A percentile compares a stretch with the other conserved stretches of the same genome.
Evolutionary conservation across 1,140 invertebrate genomes (phyloP).

Genomic region (Hyposmocoma kahamanoa): DNA sequence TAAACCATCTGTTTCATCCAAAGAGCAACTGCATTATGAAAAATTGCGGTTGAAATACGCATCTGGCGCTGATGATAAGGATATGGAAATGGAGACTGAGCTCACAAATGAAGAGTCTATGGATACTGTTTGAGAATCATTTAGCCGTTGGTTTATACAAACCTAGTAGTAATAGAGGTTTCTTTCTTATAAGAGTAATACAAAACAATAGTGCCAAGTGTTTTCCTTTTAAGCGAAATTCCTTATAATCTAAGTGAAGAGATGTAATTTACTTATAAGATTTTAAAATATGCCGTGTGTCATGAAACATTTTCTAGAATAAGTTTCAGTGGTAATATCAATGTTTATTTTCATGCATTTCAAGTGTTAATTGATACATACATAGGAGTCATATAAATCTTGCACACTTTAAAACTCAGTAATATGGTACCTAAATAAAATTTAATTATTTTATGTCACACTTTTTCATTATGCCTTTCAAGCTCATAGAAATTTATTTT

Average conservation of each 20-base stretch:
- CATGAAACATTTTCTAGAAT: too few relatives aligned
- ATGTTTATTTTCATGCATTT: neutral
- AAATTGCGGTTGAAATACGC: conserved; percentile 74
- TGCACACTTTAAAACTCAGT: conserved; percentile 32
- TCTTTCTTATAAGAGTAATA: conserved; percentile 22
- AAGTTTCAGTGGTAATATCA: too few relatives aligned
- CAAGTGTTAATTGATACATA: conserved; percentile 18
- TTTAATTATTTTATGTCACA: too few relatives aligned
- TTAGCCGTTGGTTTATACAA: conserved; percentile 27
- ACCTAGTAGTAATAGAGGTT: conserved; percentile 17
- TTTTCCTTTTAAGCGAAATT: conserved; percentile 15
- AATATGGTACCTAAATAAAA: conserved; percentile 16
- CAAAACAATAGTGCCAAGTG: conserved; percentile 36
- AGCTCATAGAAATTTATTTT: too few relatives aligned
- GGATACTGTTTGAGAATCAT: conserved; percentile 61
- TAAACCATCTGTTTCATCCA: conserved; percentile 85
- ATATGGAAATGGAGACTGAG: conserved; percentile 72
- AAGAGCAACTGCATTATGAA: conserved; percentile 79
- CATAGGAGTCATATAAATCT: conserved; percentile 24
- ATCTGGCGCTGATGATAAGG: conserved; percentile 56
- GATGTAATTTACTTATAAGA: too few relatives aligned
- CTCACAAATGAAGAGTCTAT: conserved; percentile 62
- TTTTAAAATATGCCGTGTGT: too few relatives aligned
- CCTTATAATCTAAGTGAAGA: neutral
- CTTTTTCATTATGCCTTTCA: too few relatives aligned